phyloP scores from a whole-genome alignment of 2,888 invertebrate genomes.

The Ochropacha duplaris region DNA sequence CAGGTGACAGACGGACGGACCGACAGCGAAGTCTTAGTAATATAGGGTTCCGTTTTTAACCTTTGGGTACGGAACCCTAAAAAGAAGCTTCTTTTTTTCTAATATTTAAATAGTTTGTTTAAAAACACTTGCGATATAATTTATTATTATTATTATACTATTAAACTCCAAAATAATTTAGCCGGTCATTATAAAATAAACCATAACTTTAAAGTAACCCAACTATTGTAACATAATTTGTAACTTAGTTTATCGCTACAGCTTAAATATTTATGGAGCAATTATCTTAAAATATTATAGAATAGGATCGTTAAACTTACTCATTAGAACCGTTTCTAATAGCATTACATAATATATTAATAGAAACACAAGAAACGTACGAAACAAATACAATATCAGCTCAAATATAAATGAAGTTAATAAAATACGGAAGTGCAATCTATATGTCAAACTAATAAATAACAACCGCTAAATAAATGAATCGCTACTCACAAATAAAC shows the following conservation, averaged over 20 bases:
- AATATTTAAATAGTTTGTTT: too few species aligned
- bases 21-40: too few species aligned
- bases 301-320: slow-evolving; percentile 7
- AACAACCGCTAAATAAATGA: neutral
- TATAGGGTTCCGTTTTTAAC: too few species aligned
- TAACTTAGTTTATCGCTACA: slow-evolving; percentile 14
- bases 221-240: slow-evolving; percentile 12
- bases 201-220: neutral
- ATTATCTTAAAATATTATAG: slow-evolving; percentile 47
- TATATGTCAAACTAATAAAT: neutral
- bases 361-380: neutral
- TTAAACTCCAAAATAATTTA: too few species aligned
- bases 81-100: too few species aligned
- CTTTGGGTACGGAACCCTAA: too few species aligned
- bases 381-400: neutral
- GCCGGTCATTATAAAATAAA: neutral
- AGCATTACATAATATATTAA: neutral
- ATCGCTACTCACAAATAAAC: neutral
- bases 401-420: too few species aligned
- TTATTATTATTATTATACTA: too few species aligned
- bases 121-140: too few species aligned
- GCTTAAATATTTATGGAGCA: slow-evolving; percentile 46
- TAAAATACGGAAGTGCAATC: neutral
- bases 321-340: neutral
- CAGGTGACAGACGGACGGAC: too few species aligned